Base-by-base conservation (phyloP, 2,888 invertebrate genomes). In the Phengaris arion region DNA sequence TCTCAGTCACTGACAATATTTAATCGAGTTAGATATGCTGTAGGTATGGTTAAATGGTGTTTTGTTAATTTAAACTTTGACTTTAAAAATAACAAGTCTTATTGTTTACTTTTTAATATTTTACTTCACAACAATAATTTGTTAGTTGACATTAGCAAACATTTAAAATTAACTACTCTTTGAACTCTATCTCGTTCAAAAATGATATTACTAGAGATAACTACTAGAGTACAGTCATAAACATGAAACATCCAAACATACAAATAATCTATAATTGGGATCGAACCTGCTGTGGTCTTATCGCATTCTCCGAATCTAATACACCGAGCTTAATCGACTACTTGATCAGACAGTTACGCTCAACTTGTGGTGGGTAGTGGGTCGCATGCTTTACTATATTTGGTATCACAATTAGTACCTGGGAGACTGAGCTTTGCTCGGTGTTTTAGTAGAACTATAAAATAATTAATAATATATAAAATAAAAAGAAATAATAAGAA, bases 261-360 rank as follows among this genome's bases (percentile, higher is more conserved):
- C 35, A 35, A 35, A 35, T 52, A 57, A 75, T 75, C 75, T 75
- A 75, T 75, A 70, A 75, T 75, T 70, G 75, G 51, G 48, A 70
- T 35, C 70, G 51, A 55, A 57, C 54, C 68, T 68, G 55, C 55
- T 15, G 46, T n/a, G 75, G 69, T 55, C 22, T 57, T 70, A 69
- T 69, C 46, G 57, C 9, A 22, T 57, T 70, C 54, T 35, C 70
- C 70, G 54, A 75, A 75, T 70, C 70, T 70, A 69, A 75, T 75
- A 70, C 35, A 70, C 75, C 35, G 75, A 45, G 64, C 55, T 74
- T 35, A 57, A 75, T 75, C 68, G 75, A 69, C 69, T 22, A 51
- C 57, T 70, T 22, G 51, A 70, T 75, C 51, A 51, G n/a, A 70
- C 70, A 59, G 75, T 13, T 45, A 22, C 13, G 55, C 55, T 13